Conservation (phyloP, 2,888 invertebrate species). For the Bombylius discolor region DNA sequence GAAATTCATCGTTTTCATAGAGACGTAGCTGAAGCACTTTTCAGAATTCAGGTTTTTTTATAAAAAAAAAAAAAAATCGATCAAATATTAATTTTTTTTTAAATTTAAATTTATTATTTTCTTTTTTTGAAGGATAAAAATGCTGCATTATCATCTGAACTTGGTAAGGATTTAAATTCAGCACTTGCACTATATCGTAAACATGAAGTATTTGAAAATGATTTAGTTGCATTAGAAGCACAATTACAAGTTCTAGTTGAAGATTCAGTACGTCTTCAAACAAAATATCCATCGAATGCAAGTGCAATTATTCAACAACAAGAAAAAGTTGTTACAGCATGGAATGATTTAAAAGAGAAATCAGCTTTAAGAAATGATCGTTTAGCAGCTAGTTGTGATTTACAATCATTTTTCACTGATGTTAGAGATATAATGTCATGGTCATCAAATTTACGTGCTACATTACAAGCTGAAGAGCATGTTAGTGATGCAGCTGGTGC, state of each 20-base stretch:
- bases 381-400: slow-evolving; percentile 72
- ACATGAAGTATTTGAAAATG: slow-evolving; percentile 89
- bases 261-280: slow-evolving; percentile 78
- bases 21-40: slow-evolving; percentile 82
- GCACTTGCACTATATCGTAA: slow-evolving; percentile 69
- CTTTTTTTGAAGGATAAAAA: slow-evolving; percentile 54
- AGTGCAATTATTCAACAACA: slow-evolving; percentile 80
- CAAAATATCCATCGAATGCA: slow-evolving; percentile 85
- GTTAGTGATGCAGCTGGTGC: slow-evolving; percentile 71
- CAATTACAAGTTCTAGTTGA: slow-evolving; percentile 84
- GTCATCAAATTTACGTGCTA: slow-evolving; percentile 64
- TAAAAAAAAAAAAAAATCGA: neutral
- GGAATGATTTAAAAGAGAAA: slow-evolving; percentile 73
- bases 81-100: neutral
- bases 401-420: slow-evolving; percentile 79
- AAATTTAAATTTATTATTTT: neutral
- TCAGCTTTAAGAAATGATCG: slow-evolving; percentile 68
- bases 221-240: slow-evolving; percentile 81
- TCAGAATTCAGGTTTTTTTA: slow-evolving; percentile 52
- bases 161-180: slow-evolving; percentile 72
- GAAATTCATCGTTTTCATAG: slow-evolving; percentile 96
- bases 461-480: slow-evolving; percentile 67
- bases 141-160: slow-evolving; percentile 67
- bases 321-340: slow-evolving; percentile 70
- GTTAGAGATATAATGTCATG: slow-evolving; percentile 80